A percentile compares a stretch with the other conserved stretches of the same genome.
phyloP scores from a whole-genome alignment of 2,797 vertebrate genomes.

The Pipistrellus nathusii region DNA sequence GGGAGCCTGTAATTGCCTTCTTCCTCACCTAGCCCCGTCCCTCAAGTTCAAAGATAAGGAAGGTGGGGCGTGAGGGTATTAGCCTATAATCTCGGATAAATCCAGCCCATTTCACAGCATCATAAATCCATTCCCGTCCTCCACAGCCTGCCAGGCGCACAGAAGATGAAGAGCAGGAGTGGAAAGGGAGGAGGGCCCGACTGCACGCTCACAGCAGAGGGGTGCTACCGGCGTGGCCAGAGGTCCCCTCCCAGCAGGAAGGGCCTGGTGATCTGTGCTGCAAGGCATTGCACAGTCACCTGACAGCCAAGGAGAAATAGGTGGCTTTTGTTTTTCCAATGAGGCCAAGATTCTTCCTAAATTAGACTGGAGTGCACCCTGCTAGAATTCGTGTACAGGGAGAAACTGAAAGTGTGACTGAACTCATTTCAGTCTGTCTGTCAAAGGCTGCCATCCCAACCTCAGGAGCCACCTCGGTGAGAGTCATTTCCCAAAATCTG shows the following conservation, averaged over 20 bases:
- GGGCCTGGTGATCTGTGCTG: neutral
- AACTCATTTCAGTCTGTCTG: neutral
- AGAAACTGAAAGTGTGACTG: accelerated
- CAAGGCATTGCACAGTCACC: neutral
- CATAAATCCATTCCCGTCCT: slow-evolving; percentile 86
- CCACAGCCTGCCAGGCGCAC: slow-evolving; percentile 77
- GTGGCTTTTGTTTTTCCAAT: too few relatives aligned
- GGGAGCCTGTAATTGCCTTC: slow-evolving; percentile 71
- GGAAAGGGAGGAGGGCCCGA: slow-evolving; percentile 75
- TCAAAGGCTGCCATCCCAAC: neutral
- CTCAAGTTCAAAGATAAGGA: slow-evolving; percentile 86
- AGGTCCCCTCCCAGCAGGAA: neutral
- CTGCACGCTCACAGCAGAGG: slow-evolving; percentile 33
- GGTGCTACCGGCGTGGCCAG: neutral
- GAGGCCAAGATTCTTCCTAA: neutral
- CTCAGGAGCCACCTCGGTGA: neutral
- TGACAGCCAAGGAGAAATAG: neutral
- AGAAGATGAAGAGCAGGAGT: slow-evolving; percentile 83
- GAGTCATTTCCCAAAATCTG: neutral
- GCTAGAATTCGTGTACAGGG: accelerated
- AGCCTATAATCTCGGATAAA: slow-evolving; percentile 84
- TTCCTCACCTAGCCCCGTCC: slow-evolving; percentile 80
- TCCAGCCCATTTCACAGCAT: slow-evolving; percentile 85
- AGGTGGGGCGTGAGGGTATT: slow-evolving; percentile 80
- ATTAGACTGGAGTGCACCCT: neutral